Base-by-base conservation (phyloP, 1,140 invertebrate species). In the Goniozus legneri region DNA sequence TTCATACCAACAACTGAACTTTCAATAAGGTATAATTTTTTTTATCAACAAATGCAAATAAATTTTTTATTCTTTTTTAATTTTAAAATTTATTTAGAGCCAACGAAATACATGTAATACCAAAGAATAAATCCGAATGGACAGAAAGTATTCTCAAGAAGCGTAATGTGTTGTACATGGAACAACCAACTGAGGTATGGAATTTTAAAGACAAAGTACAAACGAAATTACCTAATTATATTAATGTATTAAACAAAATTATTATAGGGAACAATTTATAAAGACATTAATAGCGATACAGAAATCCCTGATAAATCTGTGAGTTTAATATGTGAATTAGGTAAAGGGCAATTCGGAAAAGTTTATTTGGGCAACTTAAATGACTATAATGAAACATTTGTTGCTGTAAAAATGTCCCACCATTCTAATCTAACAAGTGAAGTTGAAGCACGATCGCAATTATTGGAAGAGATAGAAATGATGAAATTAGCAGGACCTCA, bases 401-500 rank as follows among this genome's bases (percentile, higher is more conserved):
- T 88, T 1, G 87, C 87, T n/a, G 83, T 87, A 6, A 90, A 89
- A 63, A 83, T 83, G 71, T 70, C 87, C 0, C 82, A 82, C 37
- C 35, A 31, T 32, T 43, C 21, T 12, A 52, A 62, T 35, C 34
- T 61, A 76, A 78, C 76, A 20, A 62, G 75, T 35, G 66, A 78
- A 7, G 56, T 71, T 1, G 83, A 88, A 55, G 81, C 82, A 51
- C 72, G 79, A 2, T 76, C 79, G 13, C 82, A 87, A 54, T 83
- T 92, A 56, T 67, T 90, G 3, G 75, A 81, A 1, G 91, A 94
- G 75, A 88, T 95, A 7, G 73, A 79, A 15, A 88, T 89, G 69
- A 80, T 92, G 71, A 92, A 90, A 68, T 79, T 80, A 21, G 83
- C 90, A 2, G 89, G 88, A 1, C 72, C 76, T 0, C 91, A 94